Percentiles rank a stretch among this genome's conserved stretches.
These are phyloP conservation scores for Pangasianodon hypophthalmus DNA, from an alignment of 2,113 vertebrate species.

Conservation along the genomic window DNA sequence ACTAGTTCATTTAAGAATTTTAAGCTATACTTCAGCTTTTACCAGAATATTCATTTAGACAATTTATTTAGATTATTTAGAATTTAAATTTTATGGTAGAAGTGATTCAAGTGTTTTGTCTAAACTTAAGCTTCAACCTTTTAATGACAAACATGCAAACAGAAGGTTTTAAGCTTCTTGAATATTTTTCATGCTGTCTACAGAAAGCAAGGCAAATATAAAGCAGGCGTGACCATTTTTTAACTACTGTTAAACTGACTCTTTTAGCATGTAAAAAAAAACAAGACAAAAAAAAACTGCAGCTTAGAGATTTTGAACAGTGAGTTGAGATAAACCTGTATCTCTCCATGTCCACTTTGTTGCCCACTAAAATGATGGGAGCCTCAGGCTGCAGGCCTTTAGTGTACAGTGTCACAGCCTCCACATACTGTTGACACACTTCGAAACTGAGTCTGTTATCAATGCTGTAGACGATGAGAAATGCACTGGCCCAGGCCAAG, in stretches of 20 bases:
- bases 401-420: slow-evolving; percentile 71
- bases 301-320: not conserved
- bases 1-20: not conserved
- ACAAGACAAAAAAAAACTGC: not conserved
- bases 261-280: too few relatives aligned
- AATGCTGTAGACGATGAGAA: slow-evolving; percentile 87
- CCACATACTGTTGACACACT: slow-evolving; percentile 79
- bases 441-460: slow-evolving; percentile 81
- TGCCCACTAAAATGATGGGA: slow-evolving; percentile 84
- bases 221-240: not conserved
- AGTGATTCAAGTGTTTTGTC: not conserved
- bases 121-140: not conserved
- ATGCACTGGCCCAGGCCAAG: slow-evolving; percentile 83
- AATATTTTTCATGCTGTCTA: not conserved
- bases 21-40: not conserved
- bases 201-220: not conserved
- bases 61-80: not conserved
- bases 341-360: slow-evolving; percentile 91
- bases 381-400: slow-evolving; percentile 71
- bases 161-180: not conserved
- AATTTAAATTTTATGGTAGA: not conserved
- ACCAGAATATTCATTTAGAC: not conserved
- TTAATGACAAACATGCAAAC: not conserved
- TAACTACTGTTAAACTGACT: not conserved
- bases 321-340: slow-evolving; percentile 76